phyloP scores from a whole-genome alignment of 2,797 vertebrate species.

The Sebastes elongatus region DNA sequence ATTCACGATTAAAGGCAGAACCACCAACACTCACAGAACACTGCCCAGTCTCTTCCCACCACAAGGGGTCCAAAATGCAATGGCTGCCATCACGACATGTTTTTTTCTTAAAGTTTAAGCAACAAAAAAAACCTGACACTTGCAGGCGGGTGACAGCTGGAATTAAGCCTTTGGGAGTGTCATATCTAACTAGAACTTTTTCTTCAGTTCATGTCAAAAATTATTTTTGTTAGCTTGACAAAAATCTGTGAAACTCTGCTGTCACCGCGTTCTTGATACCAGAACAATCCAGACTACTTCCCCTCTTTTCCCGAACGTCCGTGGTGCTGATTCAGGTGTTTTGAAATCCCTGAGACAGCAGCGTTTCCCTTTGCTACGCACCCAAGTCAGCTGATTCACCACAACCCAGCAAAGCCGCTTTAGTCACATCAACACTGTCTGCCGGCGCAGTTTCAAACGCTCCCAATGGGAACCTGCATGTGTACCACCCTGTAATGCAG shows the following conservation, averaged over 20 bases:
- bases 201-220: neutral
- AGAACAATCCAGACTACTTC: constrained; percentile 25
- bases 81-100: neutral
- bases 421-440: constrained; percentile 47
- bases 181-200: neutral
- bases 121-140: constrained; percentile 3
- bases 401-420: constrained; percentile 26
- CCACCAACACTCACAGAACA: constrained; percentile 1
- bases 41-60: neutral
- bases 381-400: constrained; percentile 67
- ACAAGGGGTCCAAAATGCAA: neutral
- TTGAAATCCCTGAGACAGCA: constrained; percentile 66
- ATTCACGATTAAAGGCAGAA: constrained; percentile 54
- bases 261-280: neutral
- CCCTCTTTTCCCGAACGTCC: neutral
- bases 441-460: neutral
- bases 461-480: neutral
- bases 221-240: neutral
- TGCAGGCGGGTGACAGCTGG: neutral
- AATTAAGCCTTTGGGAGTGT: neutral
- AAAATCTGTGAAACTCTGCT: constrained; percentile 2
- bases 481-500: neutral
- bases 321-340: constrained; percentile 65
- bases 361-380: constrained; percentile 33
- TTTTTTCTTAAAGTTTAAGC: neutral